Base-by-base conservation (phyloP, 2,113 vertebrate genomes). In the Rhinopithecus roxellana region DNA sequence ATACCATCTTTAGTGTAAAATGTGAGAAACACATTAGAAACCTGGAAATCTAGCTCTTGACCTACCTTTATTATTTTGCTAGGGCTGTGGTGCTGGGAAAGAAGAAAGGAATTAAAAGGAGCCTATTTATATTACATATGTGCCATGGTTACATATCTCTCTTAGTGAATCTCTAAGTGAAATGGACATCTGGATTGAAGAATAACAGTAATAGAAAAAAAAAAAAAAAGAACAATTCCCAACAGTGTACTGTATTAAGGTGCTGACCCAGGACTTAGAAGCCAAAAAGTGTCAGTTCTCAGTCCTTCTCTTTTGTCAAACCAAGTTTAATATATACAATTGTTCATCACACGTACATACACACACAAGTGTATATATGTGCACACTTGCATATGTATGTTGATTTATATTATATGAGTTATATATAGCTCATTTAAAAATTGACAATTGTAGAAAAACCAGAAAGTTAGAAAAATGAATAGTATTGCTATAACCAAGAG, bases 381-480 rank as follows among this genome's bases (percentile, higher is more conserved):
- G 10, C 13, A 50, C n/a, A 43, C 10, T 72, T 40, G 3, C 6
- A 64, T 25, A 43, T 14, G 17, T 11, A 3, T n/a, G 0, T 35
- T 72, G 88, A 7, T 35, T 72, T 91, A 7, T 13, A 78, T 82
- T 92, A 14, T 67, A 14, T 83, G 30, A 25, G 59, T 57, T 3
- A 3, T 22, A 52, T 30, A 35, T 27, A 57, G 8, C 77, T 69
- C 80, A 61, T 67, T 59, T 55, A n/a, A 89, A 92, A 93, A 69
- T 23, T 78, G 30, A 90, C 38, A 84, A 72, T 3, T 40, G 2
- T 64, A 45, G 59, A 83, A 82, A 79, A 89, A 35, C 0, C 10
- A 79, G 14, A 61, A 48, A 38, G 79, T 79, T 75, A 27, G 77
- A 61, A 91, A 88, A 88, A 59, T 67, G 25, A 93, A 57, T 67